Evolutionary conservation across 2,113 vertebrate species (phyloP), one percentile per base, ranked within the genome.

Genomic region (Tor tambroides): DNA sequence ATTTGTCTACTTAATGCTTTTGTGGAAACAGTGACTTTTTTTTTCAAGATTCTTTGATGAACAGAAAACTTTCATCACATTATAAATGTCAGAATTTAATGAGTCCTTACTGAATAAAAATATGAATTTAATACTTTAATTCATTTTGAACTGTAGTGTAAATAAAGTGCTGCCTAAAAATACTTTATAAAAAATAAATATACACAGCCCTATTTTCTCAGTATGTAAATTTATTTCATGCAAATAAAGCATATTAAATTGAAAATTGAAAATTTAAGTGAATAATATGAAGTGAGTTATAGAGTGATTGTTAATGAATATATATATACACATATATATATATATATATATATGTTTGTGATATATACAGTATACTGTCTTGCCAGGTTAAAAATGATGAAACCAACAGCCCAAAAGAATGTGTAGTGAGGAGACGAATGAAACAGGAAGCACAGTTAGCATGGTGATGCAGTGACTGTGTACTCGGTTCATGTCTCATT

Each of bases 401-500:
- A 19, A 28, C 61, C 28, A 82, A 28, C 10, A 46, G 35, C 63
- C 19, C 63, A 85, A 41, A 61, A 76, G 46, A 72, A 72, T 5
- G 69, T 72, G 32, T 6, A 32, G 35, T 23, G 78, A 83, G 3
- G 9, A 78, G 82, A 78, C 61, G 71, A 41, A 72, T 72, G 35
- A 72, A 41, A 38, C 69, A 32, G 65, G 65, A 69, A 19, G 75
- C 69, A 14, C 30, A 26, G 75, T 69, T 76, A 85, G 35, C 72
- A 72, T 23, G 69, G 75, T 41, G 54, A 79, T 43, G 80, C 51
- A 74, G 43, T 84, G 85, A 89, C 59, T 84, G 80, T 87, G 30
- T 79, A 74, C 85, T 84, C 76, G 78, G 75, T 77, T 81, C 75
- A 83, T 67, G 76, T 75, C 67, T 61, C 59, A 84, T 89, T 89